These are phyloP conservation scores for Andrena minutula DNA, from an alignment of 2,888 invertebrate genomes.

Conservation along the genomic window DNA sequence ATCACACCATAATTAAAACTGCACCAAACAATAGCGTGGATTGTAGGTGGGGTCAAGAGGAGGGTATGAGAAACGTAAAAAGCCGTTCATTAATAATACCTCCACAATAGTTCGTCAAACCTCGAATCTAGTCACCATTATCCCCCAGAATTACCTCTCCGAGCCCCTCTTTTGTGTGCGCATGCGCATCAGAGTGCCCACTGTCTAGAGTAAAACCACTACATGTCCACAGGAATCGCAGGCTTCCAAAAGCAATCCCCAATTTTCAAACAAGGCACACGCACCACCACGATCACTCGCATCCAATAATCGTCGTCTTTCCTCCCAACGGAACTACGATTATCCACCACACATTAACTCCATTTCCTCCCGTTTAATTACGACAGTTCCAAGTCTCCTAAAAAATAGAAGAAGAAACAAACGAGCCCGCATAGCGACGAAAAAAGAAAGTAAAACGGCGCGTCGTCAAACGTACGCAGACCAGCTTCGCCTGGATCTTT, in stretches of 20 bases:
- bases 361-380: constrained; percentile 36
- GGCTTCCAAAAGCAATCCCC: neutral
- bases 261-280: neutral
- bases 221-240: neutral
- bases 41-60: no score
- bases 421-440: neutral
- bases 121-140: no score
- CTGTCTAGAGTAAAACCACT: neutral
- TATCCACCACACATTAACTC: constrained; percentile 21
- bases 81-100: no score
- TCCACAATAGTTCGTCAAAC: no score
- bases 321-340: constrained; percentile 16
- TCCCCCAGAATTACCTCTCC: no score
- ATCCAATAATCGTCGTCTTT: constrained; percentile 5
- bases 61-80: no score
- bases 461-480: constrained; percentile 19
- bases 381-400: constrained; percentile 33
- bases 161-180: no score
- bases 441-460: neutral
- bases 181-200: no score
- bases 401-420: constrained; percentile 35
- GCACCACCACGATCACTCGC: constrained; percentile 7
- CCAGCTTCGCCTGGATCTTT: constrained; percentile 22
- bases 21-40: no score
- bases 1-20: no score